Evolutionary conservation across 1,140 invertebrate genomes (phyloP).

Genomic region (Penaeus japonicus): DNA sequence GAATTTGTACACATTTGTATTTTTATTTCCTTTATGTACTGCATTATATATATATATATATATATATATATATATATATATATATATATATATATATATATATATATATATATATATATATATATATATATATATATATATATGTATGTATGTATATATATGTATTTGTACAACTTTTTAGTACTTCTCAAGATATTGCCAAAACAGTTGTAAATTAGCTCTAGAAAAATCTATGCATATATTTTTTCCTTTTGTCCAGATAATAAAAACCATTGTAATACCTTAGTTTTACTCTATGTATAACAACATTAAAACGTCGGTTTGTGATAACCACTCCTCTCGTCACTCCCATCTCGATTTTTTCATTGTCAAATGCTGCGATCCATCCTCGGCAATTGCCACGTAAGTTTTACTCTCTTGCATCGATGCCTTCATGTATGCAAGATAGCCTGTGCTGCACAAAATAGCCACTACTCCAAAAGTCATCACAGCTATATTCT

Average conservation of each 20-base stretch:
- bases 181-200: not conserved
- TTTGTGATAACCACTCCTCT: not conserved
- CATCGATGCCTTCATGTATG: slow-evolving; percentile 55
- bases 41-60: not conserved
- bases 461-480: slow-evolving; percentile 55
- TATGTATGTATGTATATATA: not conserved
- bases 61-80: slow-evolving; percentile 6
- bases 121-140: not conserved
- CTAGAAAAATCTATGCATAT: not conserved
- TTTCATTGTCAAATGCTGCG: slow-evolving; percentile 22
- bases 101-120: not conserved
- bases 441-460: slow-evolving; percentile 56
- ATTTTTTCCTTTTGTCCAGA: not conserved
- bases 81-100: slow-evolving; percentile 6
- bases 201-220: not conserved
- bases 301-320: not conserved
- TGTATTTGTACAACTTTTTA: not conserved
- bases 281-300: not conserved
- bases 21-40: too few species aligned
- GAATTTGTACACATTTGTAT: too few species aligned
- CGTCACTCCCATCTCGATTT: slow-evolving; percentile 59
- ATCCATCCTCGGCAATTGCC: slow-evolving; percentile 57
- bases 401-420: slow-evolving; percentile 48
- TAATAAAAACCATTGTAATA: not conserved
- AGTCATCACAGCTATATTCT: slow-evolving; percentile 58